Evolutionary conservation across 2,797 vertebrate genomes (phyloP).

Genomic region (Monodelphis domestica): DNA sequence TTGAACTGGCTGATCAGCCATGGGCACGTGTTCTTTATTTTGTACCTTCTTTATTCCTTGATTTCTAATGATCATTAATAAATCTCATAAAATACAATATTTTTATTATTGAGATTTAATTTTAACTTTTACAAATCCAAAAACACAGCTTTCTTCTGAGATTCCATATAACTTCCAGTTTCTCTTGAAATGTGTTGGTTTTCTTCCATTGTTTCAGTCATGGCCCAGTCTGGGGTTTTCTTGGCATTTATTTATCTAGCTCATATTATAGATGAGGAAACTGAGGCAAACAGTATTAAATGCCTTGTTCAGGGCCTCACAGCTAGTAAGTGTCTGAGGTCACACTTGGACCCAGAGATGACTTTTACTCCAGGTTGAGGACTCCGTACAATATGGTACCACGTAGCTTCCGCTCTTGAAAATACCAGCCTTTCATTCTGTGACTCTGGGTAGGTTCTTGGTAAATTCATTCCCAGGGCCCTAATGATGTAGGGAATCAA

Average conservation of each 20-base stretch:
- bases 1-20: no score
- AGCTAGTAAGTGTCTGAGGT: not conserved
- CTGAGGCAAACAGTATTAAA: not conserved
- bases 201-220: not conserved
- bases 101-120: no score
- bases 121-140: no score
- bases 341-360: not conserved
- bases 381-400: not conserved
- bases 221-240: not conserved
- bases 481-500: not conserved
- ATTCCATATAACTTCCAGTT: not conserved
- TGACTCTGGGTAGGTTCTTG: not conserved
- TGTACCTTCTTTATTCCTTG: no score
- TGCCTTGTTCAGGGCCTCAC: not conserved
- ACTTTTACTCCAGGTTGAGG: not conserved
- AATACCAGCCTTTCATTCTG: not conserved
- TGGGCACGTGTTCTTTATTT: no score
- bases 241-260: not conserved
- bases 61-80: no score
- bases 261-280: not conserved
- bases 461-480: not conserved
- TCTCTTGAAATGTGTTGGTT: not conserved
- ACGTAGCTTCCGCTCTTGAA: not conserved
- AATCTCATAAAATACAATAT: no score
- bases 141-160: no score